A percentile compares a stretch with the other conserved stretches of the same genome.
phyloP scores from a whole-genome alignment of 2,888 invertebrate genomes.

The Scaptomyza polygonia region DNA sequence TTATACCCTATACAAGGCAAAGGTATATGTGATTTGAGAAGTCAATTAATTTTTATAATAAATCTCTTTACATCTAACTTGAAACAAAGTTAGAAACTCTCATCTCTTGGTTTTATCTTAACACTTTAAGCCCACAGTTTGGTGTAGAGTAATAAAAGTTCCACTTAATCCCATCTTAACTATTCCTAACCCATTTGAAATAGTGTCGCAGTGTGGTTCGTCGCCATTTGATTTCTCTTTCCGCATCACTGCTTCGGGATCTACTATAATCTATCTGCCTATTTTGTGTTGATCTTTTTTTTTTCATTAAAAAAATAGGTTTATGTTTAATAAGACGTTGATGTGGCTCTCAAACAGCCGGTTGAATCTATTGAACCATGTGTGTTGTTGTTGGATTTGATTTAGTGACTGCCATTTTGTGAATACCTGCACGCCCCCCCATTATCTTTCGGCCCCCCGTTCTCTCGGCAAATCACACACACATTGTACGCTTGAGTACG shows the following conservation, averaged over 20 bases:
- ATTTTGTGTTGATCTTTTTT: constrained; percentile 59
- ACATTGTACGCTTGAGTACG: constrained; percentile 70
- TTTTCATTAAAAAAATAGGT: constrained; percentile 72
- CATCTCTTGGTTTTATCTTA: no score
- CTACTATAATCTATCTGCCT: constrained; percentile 41
- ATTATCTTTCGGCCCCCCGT: neutral
- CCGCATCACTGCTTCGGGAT: constrained; percentile 47
- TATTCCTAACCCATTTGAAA: constrained; percentile 37
- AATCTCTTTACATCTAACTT: no score
- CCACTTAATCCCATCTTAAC: neutral
- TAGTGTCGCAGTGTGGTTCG: constrained; percentile 43
- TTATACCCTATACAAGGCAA: constrained; percentile 15
- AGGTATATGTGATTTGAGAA: neutral
- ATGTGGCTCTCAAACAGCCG: constrained; percentile 37
- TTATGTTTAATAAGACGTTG: constrained; percentile 70
- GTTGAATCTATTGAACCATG: constrained; percentile 48
- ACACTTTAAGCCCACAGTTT: no score
- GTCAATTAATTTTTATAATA: no score
- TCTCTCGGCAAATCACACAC: constrained; percentile 27
- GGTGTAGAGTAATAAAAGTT: constrained; percentile 12
- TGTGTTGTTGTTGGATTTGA: constrained; percentile 47
- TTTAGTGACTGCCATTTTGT: constrained; percentile 78
- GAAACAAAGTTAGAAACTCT: no score
- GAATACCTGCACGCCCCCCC: constrained; percentile 28
- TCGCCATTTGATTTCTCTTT: constrained; percentile 58